These are phyloP conservation scores for Alexandromys oeconomus DNA, from an alignment of 2,797 vertebrate genomes.

Conservation along the genomic window DNA sequence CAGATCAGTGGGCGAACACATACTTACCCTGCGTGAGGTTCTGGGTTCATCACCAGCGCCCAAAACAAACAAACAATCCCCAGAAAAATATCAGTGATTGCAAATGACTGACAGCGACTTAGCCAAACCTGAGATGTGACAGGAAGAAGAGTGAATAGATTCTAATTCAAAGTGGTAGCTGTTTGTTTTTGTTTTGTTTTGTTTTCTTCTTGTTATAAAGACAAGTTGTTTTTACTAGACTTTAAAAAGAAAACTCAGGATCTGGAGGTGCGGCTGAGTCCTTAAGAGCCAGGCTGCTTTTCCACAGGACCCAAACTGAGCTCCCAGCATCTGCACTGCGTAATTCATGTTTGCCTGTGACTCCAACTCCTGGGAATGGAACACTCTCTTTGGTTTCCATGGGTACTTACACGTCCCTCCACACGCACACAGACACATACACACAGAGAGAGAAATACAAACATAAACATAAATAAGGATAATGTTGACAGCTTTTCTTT, in stretches of 20 bases:
- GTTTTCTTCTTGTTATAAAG: constrained; percentile 9
- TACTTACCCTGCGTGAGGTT: not conserved
- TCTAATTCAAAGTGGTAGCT: not conserved
- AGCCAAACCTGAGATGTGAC: not conserved
- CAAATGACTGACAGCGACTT: not conserved
- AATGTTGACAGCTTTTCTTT: not conserved
- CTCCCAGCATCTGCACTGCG: not conserved
- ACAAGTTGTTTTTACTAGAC: not conserved
- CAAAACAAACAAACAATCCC: not conserved
- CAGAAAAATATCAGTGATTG: not conserved
- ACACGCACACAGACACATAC: too few relatives aligned
- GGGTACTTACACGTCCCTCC: not conserved
- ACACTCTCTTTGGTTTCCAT: not conserved
- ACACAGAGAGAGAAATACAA: not conserved
- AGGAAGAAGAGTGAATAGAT: not conserved
- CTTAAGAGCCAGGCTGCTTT: not conserved
- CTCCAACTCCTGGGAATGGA: too few relatives aligned
- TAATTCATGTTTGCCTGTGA: not conserved
- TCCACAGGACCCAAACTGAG: not conserved
- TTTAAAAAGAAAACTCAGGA: not conserved
- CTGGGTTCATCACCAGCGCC: not conserved
- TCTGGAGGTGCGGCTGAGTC: not conserved
- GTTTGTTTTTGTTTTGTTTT: not conserved
- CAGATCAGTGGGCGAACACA: not conserved
- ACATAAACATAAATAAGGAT: not conserved